Percentiles rank a stretch among this genome's conserved stretches.
phyloP scores from a whole-genome alignment of 2,888 invertebrate species.

The Synergus itoensis region DNA sequence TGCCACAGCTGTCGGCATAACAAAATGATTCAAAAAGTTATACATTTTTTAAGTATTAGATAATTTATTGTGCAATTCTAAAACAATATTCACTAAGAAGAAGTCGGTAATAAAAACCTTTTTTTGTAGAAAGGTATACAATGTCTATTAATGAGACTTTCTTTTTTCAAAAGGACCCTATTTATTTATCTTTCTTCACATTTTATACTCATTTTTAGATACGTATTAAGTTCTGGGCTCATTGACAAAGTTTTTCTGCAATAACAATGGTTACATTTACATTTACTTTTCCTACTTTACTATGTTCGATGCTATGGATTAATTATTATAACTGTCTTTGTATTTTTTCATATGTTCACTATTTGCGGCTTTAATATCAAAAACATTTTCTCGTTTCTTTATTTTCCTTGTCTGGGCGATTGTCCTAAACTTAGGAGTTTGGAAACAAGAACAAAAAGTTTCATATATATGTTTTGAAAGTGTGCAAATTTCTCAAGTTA shows the following conservation, averaged over 20 bases:
- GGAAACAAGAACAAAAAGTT: not conserved
- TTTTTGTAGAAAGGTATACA: slow-evolving; percentile 42
- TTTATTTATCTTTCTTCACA: slow-evolving; percentile 10
- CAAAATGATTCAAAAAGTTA: slow-evolving; percentile 19
- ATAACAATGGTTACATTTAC: slow-evolving; percentile 30
- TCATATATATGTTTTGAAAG: not conserved
- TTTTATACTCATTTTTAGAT: not conserved
- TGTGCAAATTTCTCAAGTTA: not conserved
- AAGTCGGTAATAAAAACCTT: slow-evolving; percentile 49
- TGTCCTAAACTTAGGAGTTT: not conserved
- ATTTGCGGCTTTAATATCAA: not conserved
- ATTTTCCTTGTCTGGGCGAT: not conserved
- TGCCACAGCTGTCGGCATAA: slow-evolving; percentile 2
- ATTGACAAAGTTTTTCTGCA: slow-evolving; percentile 13
- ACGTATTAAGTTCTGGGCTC: not conserved
- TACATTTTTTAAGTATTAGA: slow-evolving; percentile 6
- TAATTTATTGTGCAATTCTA: slow-evolving; percentile 50
- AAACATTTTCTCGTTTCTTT: not conserved
- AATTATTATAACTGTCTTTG: not conserved
- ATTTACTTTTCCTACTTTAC: slow-evolving; percentile 8
- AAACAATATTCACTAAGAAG: slow-evolving; percentile 50
- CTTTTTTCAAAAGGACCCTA: slow-evolving; percentile 32
- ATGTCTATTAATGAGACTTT: slow-evolving; percentile 8
- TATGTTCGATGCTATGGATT: slow-evolving; percentile 18
- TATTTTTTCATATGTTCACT: slow-evolving; percentile 35